Evolutionary conservation across 1,140 invertebrate species (phyloP).

Genomic region (Drosophila albomicans): DNA sequence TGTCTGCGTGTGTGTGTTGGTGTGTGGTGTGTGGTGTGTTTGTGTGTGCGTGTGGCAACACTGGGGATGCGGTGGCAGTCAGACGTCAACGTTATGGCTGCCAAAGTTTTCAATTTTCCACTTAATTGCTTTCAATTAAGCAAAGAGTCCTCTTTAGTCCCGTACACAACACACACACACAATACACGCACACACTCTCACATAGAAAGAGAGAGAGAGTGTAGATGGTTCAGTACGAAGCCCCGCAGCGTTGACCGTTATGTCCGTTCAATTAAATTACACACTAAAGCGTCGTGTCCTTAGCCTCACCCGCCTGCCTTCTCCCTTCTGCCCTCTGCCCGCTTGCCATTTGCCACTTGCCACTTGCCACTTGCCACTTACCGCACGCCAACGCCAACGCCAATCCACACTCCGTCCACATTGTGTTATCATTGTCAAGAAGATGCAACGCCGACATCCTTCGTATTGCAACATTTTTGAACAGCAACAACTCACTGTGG

Average conservation of each 20-base stretch:
- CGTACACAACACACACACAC: conserved; percentile 28
- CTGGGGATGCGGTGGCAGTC: conserved; percentile 44
- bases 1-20: conserved; percentile 42
- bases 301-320: conserved; percentile 25
- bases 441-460: conserved; percentile 49
- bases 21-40: conserved; percentile 39
- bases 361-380: conserved; percentile 23
- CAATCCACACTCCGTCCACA: conserved; percentile 46
- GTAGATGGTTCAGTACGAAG: conserved; percentile 30
- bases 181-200: too few species aligned
- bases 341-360: conserved; percentile 7
- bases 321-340: conserved; percentile 6
- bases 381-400: conserved; percentile 18
- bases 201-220: too few species aligned
- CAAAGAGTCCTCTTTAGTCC: conserved; percentile 82
- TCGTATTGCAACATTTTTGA: conserved; percentile 48
- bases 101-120: conserved; percentile 84
- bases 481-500: conserved; percentile 33
- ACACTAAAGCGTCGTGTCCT: conserved; percentile 71
- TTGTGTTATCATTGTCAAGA: conserved; percentile 81
- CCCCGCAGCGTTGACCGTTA: conserved; percentile 62
- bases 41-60: conserved; percentile 21
- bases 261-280: conserved; percentile 84
- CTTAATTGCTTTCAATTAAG: conserved; percentile 84
- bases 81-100: conserved; percentile 80